A percentile compares a stretch with the other conserved stretches of the same genome.
These are phyloP conservation scores for Albula glossodonta DNA, from an alignment of 2,113 vertebrate species.

Conservation along the genomic window DNA sequence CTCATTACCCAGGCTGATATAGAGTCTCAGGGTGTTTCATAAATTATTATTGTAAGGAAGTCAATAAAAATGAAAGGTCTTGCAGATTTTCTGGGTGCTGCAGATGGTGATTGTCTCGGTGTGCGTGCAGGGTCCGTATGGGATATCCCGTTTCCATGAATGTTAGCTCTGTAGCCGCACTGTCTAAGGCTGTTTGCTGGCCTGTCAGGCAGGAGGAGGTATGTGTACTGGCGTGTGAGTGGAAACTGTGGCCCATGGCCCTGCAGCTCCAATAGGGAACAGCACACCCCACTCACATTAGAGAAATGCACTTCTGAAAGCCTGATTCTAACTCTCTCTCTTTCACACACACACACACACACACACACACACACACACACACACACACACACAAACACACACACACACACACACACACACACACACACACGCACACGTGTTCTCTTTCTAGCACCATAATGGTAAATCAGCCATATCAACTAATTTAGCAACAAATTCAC, in stretches of 20 bases:
- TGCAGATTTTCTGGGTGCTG: neutral
- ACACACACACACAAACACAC: neutral
- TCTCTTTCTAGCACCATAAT: neutral
- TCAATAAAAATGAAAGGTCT: slow-evolving; percentile 2
- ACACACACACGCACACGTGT: neutral
- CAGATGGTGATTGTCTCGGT: neutral
- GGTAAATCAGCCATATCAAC: too few species aligned
- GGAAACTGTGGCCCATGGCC: neutral
- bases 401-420: neutral
- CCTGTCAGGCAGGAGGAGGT: neutral
- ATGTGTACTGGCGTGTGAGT: neutral
- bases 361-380: neutral
- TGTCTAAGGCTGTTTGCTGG: slow-evolving; percentile 22
- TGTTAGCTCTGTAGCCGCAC: neutral
- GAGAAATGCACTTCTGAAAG: neutral
- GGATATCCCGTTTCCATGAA: neutral
- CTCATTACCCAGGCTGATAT: slow-evolving; percentile 19
- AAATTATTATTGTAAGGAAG: neutral
- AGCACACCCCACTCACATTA: slow-evolving; percentile 6
- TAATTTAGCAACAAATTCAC: neutral
- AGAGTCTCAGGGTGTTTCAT: neutral
- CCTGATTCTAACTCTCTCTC: neutral
- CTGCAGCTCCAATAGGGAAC: neutral
- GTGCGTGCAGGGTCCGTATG: neutral
- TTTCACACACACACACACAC: neutral